phyloP scores from a whole-genome alignment of 1,140 invertebrate genomes.

The Orius insidiosus region DNA sequence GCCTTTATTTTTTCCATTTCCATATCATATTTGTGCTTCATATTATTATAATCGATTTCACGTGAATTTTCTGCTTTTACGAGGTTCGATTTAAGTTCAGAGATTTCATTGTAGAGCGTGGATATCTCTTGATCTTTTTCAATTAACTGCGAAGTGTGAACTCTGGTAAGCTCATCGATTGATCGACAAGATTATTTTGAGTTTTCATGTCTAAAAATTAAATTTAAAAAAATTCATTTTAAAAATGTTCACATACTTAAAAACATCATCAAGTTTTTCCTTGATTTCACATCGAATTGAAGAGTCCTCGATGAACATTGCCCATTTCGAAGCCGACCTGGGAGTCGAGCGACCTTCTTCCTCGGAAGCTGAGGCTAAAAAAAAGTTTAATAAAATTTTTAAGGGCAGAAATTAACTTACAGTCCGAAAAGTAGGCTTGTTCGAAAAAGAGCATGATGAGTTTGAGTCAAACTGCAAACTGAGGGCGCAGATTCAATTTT shows the following conservation, averaged over 20 bases:
- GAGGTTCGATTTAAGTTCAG: constrained; percentile 3
- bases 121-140: constrained; percentile 17
- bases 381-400: constrained; percentile 4
- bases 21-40: constrained; percentile 11
- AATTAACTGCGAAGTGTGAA: constrained; percentile 9
- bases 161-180: constrained; percentile 14
- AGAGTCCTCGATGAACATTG: neutral
- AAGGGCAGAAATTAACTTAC: constrained; percentile 7
- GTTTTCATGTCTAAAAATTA: constrained; percentile 12
- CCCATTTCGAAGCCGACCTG: constrained; percentile 9
- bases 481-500: constrained; percentile 10
- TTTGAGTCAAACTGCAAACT: constrained; percentile 13
- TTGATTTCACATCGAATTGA: constrained; percentile 9
- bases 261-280: constrained; percentile 10
- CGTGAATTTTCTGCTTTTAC: constrained; percentile 3
- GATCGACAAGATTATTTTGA: constrained; percentile 6
- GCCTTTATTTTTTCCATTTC: constrained; percentile 10
- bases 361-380: constrained; percentile 16
- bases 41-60: constrained; percentile 1
- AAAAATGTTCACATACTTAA: constrained; percentile 5
- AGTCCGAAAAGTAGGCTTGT: constrained; percentile 16
- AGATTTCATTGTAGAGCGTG: constrained; percentile 11
- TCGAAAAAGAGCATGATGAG: constrained; percentile 4
- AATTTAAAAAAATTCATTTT: neutral
- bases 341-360: constrained; percentile 12